A percentile compares a stretch with the other conserved stretches of the same genome.
Evolutionary conservation across 2,888 invertebrate genomes (phyloP).

Genomic region (Drosophila lutescens): DNA sequence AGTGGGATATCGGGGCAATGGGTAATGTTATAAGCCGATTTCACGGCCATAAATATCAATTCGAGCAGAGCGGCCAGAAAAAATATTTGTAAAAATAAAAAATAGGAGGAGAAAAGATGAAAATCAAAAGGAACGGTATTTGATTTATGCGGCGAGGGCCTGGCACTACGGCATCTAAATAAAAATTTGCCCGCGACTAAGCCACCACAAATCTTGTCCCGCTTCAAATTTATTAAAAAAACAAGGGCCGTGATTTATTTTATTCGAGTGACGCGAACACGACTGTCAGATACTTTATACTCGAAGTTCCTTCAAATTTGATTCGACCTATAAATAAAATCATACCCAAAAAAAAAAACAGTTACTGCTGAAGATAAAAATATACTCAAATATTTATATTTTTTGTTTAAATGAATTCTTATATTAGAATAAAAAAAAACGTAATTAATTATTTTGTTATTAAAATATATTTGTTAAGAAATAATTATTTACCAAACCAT

Average conservation of each 20-base stretch:
- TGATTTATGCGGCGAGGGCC: conserved; percentile 62
- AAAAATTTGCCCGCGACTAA: conserved; percentile 62
- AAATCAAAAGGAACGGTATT: conserved; percentile 36
- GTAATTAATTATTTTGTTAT: too few relatives aligned
- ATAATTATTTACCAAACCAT: too few relatives aligned
- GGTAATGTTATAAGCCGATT: conserved; percentile 67
- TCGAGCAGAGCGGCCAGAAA: conserved; percentile 24
- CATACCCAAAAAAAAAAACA: too few relatives aligned
- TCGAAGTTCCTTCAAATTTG: too few relatives aligned
- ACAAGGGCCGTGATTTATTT: conserved; percentile 8
- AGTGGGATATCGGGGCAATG: not conserved
- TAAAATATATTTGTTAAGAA: too few relatives aligned
- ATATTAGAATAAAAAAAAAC: too few relatives aligned
- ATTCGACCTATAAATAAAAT: too few relatives aligned
- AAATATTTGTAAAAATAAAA: conserved; percentile 16
- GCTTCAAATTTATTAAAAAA: conserved; percentile 66
- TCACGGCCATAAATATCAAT: conserved; percentile 67
- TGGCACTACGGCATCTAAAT: conserved; percentile 29
- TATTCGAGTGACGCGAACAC: not conserved
- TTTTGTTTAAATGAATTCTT: too few relatives aligned
- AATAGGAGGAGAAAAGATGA: conserved; percentile 9
- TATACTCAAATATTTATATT: too few relatives aligned
- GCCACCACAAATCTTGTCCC: conserved; percentile 48
- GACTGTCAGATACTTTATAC: conserved; percentile 1
- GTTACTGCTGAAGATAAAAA: too few relatives aligned